These are phyloP conservation scores for Bolinopsis microptera DNA, from an alignment of 37 sponge, comb jelly and placozoan species.

Conservation along the genomic window DNA sequence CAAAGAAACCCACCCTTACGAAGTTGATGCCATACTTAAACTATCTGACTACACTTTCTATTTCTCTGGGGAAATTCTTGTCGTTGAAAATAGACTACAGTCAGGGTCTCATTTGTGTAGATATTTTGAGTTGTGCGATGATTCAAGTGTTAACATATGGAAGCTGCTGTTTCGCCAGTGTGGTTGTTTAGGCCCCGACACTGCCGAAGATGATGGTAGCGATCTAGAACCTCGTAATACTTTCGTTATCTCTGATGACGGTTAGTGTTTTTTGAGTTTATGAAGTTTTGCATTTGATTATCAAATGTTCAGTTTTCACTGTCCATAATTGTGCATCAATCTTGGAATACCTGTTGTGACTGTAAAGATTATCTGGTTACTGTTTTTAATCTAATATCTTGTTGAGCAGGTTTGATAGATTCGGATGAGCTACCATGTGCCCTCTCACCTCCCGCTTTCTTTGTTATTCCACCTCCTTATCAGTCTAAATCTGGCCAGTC, in stretches of 20 bases:
- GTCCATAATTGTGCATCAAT: too few relatives aligned
- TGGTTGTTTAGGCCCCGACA: constrained; percentile 43
- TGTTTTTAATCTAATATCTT: too few relatives aligned
- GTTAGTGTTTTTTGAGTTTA: background rate
- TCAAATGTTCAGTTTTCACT: too few relatives aligned
- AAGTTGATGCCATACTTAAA: constrained; percentile 21
- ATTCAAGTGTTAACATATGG: constrained; percentile 53
- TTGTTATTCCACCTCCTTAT: background rate
- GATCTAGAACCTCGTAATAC: background rate
- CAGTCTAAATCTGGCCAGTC: background rate
- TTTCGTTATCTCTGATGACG: constrained; percentile 31
- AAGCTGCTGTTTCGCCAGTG: constrained; percentile 46
- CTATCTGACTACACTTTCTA: constrained; percentile 60
- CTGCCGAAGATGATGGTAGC: background rate
- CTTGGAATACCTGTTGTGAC: too few relatives aligned
- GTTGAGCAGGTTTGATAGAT: constrained; percentile 49
- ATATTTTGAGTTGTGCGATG: constrained; percentile 59
- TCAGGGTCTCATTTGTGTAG: constrained; percentile 16
- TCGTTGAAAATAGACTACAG: background rate
- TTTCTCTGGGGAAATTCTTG: constrained; percentile 43
- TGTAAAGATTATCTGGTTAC: too few relatives aligned
- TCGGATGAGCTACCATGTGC: constrained; percentile 27
- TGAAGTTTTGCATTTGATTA: background rate
- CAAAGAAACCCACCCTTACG: constrained; percentile 20
- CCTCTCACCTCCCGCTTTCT: constrained; percentile 54